Evolutionary conservation across 1,140 invertebrate genomes (phyloP).

Genomic region (Pseudomyrmex dendroicus): DNA sequence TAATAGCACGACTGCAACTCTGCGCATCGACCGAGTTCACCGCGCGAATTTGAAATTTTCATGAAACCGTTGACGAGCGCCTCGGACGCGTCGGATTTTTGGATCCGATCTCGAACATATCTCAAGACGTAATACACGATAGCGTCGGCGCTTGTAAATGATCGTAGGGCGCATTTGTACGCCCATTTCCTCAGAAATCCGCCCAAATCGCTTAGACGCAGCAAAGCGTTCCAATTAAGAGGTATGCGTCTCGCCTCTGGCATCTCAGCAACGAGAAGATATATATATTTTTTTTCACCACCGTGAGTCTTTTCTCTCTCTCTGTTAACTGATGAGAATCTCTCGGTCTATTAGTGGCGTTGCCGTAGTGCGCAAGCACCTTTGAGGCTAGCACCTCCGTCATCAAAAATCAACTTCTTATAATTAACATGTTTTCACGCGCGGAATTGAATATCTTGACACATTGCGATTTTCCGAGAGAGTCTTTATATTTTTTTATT

Average conservation of each 20-base stretch:
- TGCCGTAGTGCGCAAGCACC: slow-evolving; percentile 72
- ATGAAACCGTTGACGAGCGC: not conserved
- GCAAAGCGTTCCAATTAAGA: slow-evolving; percentile 85
- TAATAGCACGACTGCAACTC: too few relatives aligned
- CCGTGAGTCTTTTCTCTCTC: slow-evolving; percentile 59
- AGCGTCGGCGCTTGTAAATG: slow-evolving; percentile 80
- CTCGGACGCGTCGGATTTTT: slow-evolving; percentile 2
- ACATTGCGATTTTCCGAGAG: not conserved
- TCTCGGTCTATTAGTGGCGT: slow-evolving; percentile 83
- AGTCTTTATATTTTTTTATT: slow-evolving; percentile 1
- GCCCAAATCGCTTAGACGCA: slow-evolving; percentile 81
- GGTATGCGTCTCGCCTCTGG: slow-evolving; percentile 83
- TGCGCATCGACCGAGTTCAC: not conserved
- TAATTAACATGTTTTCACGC: too few relatives aligned
- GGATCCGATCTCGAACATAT: slow-evolving; percentile 27
- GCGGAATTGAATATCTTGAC: slow-evolving; percentile 80
- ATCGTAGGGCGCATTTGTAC: slow-evolving; percentile 79
- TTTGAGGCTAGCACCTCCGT: too few relatives aligned
- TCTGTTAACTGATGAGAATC: slow-evolving; percentile 79
- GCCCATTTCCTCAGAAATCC: slow-evolving; percentile 84
- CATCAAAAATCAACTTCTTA: too few relatives aligned
- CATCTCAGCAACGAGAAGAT: slow-evolving; percentile 78
- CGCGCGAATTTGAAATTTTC: not conserved
- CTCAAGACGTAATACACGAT: slow-evolving; percentile 43
- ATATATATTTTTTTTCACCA: slow-evolving; percentile 43